Percentiles rank a stretch among this genome's conserved stretches.
These are phyloP conservation scores for Pararge aegeria DNA, from an alignment of 1,140 invertebrate species.

Conservation along the genomic window DNA sequence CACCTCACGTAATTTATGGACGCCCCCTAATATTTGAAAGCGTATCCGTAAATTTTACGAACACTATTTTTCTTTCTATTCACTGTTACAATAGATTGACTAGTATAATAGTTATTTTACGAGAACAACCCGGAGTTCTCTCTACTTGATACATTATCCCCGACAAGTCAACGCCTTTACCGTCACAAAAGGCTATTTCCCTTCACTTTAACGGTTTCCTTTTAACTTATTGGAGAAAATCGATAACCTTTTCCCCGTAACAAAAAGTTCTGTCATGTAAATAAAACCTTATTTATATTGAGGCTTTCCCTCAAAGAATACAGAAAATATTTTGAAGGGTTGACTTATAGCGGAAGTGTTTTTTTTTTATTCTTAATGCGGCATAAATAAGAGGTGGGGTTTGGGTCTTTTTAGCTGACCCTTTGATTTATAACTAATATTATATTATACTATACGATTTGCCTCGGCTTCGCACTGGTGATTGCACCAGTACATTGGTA, in stretches of 20 bases:
- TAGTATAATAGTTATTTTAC: neutral
- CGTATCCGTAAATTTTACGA: too few relatives aligned
- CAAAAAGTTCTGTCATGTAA: neutral
- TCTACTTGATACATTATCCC: conserved; percentile 10
- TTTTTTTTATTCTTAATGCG: too few relatives aligned
- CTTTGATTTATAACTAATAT: too few relatives aligned
- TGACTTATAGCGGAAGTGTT: neutral
- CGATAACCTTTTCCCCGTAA: neutral
- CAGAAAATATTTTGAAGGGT: neutral
- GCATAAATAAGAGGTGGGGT: neutral
- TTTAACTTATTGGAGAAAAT: conserved; percentile 5
- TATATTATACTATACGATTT: too few relatives aligned
- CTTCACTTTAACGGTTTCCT: conserved; percentile 3
- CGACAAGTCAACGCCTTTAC: neutral
- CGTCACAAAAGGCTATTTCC: conserved; percentile 16
- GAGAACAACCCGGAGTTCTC: neutral
- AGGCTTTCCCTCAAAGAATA: neutral
- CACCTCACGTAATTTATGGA: too few relatives aligned
- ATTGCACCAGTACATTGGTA: too few relatives aligned
- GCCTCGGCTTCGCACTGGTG: too few relatives aligned
- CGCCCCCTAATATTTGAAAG: too few relatives aligned
- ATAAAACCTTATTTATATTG: neutral
- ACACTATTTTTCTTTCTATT: neutral
- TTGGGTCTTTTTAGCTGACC: neutral
- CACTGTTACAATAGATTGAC: neutral